phyloP scores from a whole-genome alignment of 2,113 vertebrate species.

The Leucosticte australis region DNA sequence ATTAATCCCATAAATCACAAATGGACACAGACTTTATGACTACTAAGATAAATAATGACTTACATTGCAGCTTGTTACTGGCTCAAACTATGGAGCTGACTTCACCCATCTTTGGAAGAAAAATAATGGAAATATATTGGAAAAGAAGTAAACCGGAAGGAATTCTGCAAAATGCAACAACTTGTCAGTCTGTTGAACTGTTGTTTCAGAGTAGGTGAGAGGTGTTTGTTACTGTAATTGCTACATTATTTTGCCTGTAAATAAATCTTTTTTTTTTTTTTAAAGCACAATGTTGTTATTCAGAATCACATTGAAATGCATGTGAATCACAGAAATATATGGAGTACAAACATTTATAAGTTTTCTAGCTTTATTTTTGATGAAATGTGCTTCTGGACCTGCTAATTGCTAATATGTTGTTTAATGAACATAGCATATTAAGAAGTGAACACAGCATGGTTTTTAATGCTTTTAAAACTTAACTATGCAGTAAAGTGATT shows the following conservation, averaged over 20 bases:
- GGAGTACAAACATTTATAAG: not conserved
- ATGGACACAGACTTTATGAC: not conserved
- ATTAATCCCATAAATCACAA: slow-evolving; percentile 4
- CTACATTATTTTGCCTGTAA: not conserved
- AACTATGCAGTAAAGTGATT: not conserved
- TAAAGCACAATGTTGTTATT: not conserved
- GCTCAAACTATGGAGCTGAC: not conserved
- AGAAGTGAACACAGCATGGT: not conserved
- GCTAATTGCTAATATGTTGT: not conserved
- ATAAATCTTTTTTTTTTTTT: not conserved
- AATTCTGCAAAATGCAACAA: not conserved
- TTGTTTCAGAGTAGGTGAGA: not conserved
- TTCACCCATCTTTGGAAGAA: not conserved
- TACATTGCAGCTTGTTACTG: not conserved
- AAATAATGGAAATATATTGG: not conserved
- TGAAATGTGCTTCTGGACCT: not conserved
- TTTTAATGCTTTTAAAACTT: not conserved
- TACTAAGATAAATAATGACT: not conserved
- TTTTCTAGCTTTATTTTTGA: not conserved
- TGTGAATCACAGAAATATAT: not conserved
- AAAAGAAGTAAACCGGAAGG: not conserved
- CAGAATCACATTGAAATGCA: not conserved
- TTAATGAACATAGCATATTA: not conserved
- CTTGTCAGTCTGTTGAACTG: not conserved
- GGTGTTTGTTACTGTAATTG: not conserved